Conservation (phyloP, 2,888 invertebrate species). For the Lordiphosa andalusiaca region DNA sequence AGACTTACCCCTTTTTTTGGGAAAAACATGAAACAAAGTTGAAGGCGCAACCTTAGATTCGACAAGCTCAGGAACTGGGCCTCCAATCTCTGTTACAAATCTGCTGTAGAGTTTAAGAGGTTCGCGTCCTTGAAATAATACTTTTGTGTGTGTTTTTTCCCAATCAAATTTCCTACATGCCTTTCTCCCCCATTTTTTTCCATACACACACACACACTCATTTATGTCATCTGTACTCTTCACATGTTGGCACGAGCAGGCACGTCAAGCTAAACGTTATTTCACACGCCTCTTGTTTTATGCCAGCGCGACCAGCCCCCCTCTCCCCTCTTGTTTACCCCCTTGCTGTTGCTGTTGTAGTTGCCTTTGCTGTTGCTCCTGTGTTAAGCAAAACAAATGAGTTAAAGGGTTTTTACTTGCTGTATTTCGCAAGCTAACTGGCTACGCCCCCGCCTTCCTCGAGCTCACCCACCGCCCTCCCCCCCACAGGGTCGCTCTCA, state of each 20-base stretch:
- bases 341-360: slow-evolving; percentile 3
- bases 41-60: no score
- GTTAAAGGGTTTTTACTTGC: slow-evolving; percentile 69
- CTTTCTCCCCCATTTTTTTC: no score
- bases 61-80: no score
- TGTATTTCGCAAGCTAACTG: slow-evolving; percentile 45
- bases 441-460: slow-evolving; percentile 27
- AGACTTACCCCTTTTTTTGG: no score
- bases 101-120: no score
- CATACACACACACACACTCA: background rate
- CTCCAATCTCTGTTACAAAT: no score
- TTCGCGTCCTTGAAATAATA: no score
- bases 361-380: slow-evolving; percentile 26
- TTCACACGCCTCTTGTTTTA: slow-evolving; percentile 70
- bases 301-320: slow-evolving; percentile 23
- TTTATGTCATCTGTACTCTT: slow-evolving; percentile 7
- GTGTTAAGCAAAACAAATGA: slow-evolving; percentile 74
- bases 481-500: background rate
- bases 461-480: no score
- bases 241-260: slow-evolving; percentile 6
- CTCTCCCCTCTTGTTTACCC: background rate
- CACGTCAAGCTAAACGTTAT: slow-evolving; percentile 60
- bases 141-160: no score
- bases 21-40: no score
- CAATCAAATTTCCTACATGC: no score